Evolutionary conservation across 2,888 invertebrate species (phyloP).

Genomic region (Oligia latruncula): DNA sequence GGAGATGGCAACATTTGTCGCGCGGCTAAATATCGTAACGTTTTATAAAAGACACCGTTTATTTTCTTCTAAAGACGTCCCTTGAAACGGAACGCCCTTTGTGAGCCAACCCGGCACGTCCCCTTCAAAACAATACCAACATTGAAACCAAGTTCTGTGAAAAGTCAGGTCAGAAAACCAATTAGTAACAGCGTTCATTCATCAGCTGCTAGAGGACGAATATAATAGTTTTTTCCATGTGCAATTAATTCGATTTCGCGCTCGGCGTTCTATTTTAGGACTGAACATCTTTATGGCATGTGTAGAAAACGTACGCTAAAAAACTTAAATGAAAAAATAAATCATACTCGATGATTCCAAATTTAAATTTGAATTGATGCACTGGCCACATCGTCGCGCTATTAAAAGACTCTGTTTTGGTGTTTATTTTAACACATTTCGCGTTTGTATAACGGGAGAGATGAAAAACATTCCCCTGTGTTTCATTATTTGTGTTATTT

Average conservation of each 20-base stretch:
- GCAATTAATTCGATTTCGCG: slow-evolving; percentile 73
- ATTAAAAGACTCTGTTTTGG: slow-evolving; percentile 87
- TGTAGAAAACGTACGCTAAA: slow-evolving; percentile 75
- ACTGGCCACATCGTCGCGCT: slow-evolving; percentile 86
- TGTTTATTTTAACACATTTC: slow-evolving; percentile 90
- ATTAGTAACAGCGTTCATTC: slow-evolving; percentile 79
- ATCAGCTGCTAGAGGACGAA: slow-evolving; percentile 76
- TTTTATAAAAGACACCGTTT: slow-evolving; percentile 84
- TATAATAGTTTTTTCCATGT: slow-evolving; percentile 73
- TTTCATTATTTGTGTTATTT: slow-evolving; percentile 89
- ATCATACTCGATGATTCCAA: slow-evolving; percentile 83
- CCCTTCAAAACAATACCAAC: slow-evolving; percentile 74
- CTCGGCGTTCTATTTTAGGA: slow-evolving; percentile 75
- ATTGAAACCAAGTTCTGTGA: slow-evolving; percentile 75
- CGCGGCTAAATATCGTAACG: slow-evolving; percentile 80
- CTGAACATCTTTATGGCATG: slow-evolving; percentile 80
- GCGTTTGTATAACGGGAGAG: slow-evolving; percentile 88
- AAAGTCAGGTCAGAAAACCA: slow-evolving; percentile 80
- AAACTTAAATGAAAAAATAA: slow-evolving; percentile 81
- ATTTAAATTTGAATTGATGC: slow-evolving; percentile 85
- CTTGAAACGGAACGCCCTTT: slow-evolving; percentile 86
- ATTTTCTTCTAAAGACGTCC: slow-evolving; percentile 82
- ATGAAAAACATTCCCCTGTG: slow-evolving; percentile 90
- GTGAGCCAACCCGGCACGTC: slow-evolving; percentile 76
- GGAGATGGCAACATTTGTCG: slow-evolving; percentile 87